phyloP scores from a whole-genome alignment of 92 coral and sea anemone genomes.

The Parazoanthus swiftii region DNA sequence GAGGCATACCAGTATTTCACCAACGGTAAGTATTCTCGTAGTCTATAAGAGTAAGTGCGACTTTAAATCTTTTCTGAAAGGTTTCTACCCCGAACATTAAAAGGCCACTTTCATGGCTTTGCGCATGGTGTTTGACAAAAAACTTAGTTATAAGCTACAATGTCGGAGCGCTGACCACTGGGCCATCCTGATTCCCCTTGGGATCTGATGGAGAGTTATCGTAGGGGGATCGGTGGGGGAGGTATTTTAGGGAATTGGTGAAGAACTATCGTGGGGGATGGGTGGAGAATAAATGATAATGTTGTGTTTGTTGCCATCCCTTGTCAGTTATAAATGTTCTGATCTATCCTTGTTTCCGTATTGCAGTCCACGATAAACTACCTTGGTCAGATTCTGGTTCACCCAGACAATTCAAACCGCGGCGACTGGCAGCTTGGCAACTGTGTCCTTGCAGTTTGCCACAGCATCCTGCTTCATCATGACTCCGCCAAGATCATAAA shows the following conservation, averaged over 20 bases:
- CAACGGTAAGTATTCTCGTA: conserved; percentile 62
- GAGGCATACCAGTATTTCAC: conserved; percentile 77
- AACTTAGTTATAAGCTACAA: too few species aligned
- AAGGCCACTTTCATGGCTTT: too few species aligned
- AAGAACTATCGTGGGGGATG: background rate
- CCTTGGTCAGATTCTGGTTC: conserved; percentile 69
- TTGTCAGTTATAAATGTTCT: background rate
- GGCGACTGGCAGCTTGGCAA: conserved; percentile 88
- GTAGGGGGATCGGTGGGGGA: background rate
- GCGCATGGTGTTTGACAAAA: too few species aligned
- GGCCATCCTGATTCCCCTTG: too few species aligned
- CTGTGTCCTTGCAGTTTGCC: conserved; percentile 89
- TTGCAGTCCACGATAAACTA: conserved; percentile 81
- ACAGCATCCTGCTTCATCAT: conserved; percentile 86
- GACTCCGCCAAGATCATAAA: conserved; percentile 72
- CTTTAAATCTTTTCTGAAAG: background rate
- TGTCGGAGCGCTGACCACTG: too few species aligned
- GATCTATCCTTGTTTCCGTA: background rate
- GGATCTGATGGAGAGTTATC: background rate
- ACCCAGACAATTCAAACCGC: conserved; percentile 64
- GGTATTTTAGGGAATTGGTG: too few species aligned
- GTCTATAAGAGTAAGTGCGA: background rate
- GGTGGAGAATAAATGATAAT: background rate
- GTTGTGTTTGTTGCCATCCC: background rate
- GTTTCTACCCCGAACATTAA: too few species aligned